Base-by-base conservation (phyloP, 2,797 vertebrate genomes). In the Triplophysa bombifrons region DNA sequence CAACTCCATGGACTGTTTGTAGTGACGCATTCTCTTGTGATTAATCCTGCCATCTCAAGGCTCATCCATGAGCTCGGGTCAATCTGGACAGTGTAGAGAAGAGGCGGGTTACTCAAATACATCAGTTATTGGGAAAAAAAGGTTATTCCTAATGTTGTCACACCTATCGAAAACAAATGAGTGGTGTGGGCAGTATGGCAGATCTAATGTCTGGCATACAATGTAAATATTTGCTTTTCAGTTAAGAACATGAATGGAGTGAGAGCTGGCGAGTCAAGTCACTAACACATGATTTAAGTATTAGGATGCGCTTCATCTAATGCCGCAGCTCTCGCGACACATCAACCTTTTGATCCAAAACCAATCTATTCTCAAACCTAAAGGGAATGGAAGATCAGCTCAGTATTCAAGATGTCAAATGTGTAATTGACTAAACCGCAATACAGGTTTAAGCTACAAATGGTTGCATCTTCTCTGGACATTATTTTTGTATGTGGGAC, bases 1-100 rank as follows among this genome's bases (percentile, higher is more conserved):
- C 80, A 98, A 97, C 87, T 97, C 96, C 17, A 97, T 98, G 96
- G 96, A 98, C 90, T 97, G 94, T 88, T 91, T 97, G 89, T 97
- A 94, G 85, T 90, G 64, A 76, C 12, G 6, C 63, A 74, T 25
- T 66, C 80, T 63, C 20, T 61, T 61, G 66, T 50, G 34, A 76
- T 60, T 73, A 72, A 30, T 74, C 73, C 72, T 56, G 48, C 53
- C 63, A 51, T 67, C 74, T 19, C 76, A 80, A 58, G 72, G 61
- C 71, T 82, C 56, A 56, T 51, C 72, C 51, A 51, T 64, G 73
- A 80, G 46, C 60, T 56, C 48, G 3, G 69, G 68, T 79, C 77
- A 72, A 79, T 72, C 69, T 79, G 77, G 69, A 65, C 69, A 55
- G 34, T 72, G 48, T 65, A 34, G 50, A 72, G 38, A 50, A 66